Base-by-base conservation (phyloP, 2,113 vertebrate genomes). In the Rattus rattus region DNA sequence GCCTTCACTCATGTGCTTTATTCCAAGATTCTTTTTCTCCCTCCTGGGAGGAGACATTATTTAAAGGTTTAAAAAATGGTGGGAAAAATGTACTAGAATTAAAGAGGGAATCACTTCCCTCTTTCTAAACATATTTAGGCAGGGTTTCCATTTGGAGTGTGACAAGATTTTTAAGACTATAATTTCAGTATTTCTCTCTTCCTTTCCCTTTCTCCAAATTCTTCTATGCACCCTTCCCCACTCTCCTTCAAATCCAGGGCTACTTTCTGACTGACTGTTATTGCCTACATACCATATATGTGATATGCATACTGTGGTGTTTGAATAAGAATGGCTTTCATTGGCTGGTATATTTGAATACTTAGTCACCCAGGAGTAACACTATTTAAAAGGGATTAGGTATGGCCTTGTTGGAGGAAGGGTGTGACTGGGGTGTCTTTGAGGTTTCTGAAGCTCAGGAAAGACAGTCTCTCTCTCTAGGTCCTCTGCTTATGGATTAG, bases 21-120 rank as follows among this genome's bases (percentile, higher is more conserved):
- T 49, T 65, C 16, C 59, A 43, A 36, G 56, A 24, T 61, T 83
- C 56, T 61, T 80, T 86, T 54, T 91, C 49, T 54, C 36, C 39
- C 28, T 73, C 17, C 2, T 63, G n/a, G 24, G 24, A 54, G 77
- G 26, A 33, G 14, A 85, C 24, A 65, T 91, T 90, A 88, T 84
- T 94, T 87, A 73, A 20, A 90, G 26, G n/a, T 65, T 94, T 49
- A 96, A 96, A 97, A 69, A 22, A 75, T 33, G 39, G 90, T 61
- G 90, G 77, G 85, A 84, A 96, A 81, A n/a, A n/a, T 72, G 61
- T 49, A 61, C 61, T 67, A 10, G 3, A 54, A 81, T 4, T 90
- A 47, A 95, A 95, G 77, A 95, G 91, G 84, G 30, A 28, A 49
- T 33, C 26, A 76, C 28, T 94, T 88, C 77, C 22, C 88, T 84